Base-by-base conservation (phyloP, 2,888 invertebrate genomes). In the Sceliomorpha sp. region DNA sequence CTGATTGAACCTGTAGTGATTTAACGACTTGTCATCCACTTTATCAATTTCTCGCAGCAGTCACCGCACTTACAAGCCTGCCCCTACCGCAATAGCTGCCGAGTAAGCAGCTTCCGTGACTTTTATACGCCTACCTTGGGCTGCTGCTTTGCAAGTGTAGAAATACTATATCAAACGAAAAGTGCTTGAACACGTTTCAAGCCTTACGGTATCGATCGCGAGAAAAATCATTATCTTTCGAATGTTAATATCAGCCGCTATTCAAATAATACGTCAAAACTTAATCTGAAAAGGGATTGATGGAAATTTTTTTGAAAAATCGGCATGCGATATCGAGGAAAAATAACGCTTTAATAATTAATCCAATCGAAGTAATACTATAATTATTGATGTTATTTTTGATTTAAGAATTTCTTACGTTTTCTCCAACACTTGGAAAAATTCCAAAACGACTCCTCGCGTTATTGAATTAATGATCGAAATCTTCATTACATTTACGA, bases 21-120 rank as follows among this genome's bases (percentile, higher is more conserved):
- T 83, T 83, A 84, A 81, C 81, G 82, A 82, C 81, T 84, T 85
- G 84, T 84, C 85, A 83, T 77, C 80, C 73, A 79, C 81, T 82
- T 82, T 82, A 82, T 85, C 82, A 83, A 84, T 84, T 85, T 76
- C 75, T 75, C 77, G 31, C 68, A 68, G 50, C 20, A 20, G 20
- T 20, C 20, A 55, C 50, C 32, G 45, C 56, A 50, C 39, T 62
- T 68, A 58, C 62, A 62, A 56, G 55, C 39, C 60, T 68, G 62
- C 56, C 68, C 62, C 68, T 68, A 50, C 56, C 56, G 62, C 27
- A 62, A 62, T 69, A 60, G 62, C 53, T 62, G 58, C 62, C 68
- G 51, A 27, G 47, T 26, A 62, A 62, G 58, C 68, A 10, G 68
- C 68, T 69, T 9, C 68, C 56, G 68, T 48, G 51, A 68, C 44